phyloP scores from a whole-genome alignment of 2,113 vertebrate species.

The Catagonus wagneri region DNA sequence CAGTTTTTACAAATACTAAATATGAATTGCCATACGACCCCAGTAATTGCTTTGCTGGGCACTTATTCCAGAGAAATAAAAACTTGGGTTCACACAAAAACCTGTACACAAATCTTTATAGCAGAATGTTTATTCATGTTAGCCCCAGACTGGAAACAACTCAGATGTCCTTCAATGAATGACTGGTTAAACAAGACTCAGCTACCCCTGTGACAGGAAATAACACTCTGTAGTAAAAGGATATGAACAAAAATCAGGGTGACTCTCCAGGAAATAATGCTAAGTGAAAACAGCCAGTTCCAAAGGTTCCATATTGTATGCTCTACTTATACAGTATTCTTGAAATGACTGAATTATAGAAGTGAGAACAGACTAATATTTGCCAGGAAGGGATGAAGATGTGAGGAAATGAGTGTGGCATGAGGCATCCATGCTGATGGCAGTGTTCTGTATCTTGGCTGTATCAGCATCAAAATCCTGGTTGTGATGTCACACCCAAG shows the following conservation, averaged over 20 bases:
- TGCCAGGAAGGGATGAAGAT: not conserved
- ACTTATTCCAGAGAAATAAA: conserved; percentile 39
- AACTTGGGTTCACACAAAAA: not conserved
- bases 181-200: not conserved
- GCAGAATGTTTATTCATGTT: not conserved
- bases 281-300: not conserved
- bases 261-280: not conserved
- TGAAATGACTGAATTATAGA: not conserved
- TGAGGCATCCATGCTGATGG: not conserved
- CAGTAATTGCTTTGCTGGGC: not conserved
- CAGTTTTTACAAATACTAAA: not conserved
- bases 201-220: not conserved
- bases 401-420: not conserved
- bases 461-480: not conserved
- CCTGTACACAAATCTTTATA: not conserved
- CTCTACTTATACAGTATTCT: not conserved
- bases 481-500: not conserved
- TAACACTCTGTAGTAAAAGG: not conserved
- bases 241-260: not conserved
- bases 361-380: not conserved
- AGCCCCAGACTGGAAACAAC: not conserved
- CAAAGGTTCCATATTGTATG: not conserved
- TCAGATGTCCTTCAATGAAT: not conserved
- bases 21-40: not conserved
- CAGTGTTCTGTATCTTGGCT: not conserved